Base-by-base conservation (phyloP, 2,888 invertebrate genomes). In the Antheraea assamensis region DNA sequence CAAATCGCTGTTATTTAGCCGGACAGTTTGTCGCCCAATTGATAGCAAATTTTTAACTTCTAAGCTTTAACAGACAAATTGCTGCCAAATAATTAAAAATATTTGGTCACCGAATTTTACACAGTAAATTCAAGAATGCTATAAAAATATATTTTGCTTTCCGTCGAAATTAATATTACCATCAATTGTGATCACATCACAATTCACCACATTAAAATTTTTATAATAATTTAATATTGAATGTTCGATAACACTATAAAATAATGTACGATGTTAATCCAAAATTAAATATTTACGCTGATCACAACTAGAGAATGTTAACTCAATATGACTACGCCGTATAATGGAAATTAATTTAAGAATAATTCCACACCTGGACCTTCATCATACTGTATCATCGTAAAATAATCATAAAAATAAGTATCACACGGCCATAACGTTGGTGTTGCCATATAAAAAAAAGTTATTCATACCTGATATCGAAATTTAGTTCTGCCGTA, bases 381-480 rank as follows among this genome's bases (percentile, higher is more conserved):
- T 52, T 19, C 49, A 52, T 52, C 3, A 19, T 42, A 42, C 42
- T 42, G 42, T 42, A 42, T 42, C 42, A 42, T 42, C 42, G 13
- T 42, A 42, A 42, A 42, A 42, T 42, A 42, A 13, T 42, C 42
- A 13, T 42, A 42, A 42, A 52, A 19, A 19, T 52, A 21, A 52
- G 49, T 52, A 52, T 1, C 2, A 19, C 4, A 52, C 17, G 3
- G 49, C 49, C 19, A 52, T 19, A 2, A 42, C 42, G 13, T 42
- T 42, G 49, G 21, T 52, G 52, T 52, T 58, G n/a, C 24, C n/a
- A 58, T 58, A 58, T 24, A 24, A 58, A 24, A 58, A n/a, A 24
- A 58, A 58, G n/a, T 10, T 58, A 24, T 4, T 64, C 61, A 21
- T 64, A 64, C 61, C 61, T 64, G 61, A 30, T 64, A 64, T 64